phyloP scores from a whole-genome alignment of 2,113 vertebrate genomes.

The Clupea harengus region DNA sequence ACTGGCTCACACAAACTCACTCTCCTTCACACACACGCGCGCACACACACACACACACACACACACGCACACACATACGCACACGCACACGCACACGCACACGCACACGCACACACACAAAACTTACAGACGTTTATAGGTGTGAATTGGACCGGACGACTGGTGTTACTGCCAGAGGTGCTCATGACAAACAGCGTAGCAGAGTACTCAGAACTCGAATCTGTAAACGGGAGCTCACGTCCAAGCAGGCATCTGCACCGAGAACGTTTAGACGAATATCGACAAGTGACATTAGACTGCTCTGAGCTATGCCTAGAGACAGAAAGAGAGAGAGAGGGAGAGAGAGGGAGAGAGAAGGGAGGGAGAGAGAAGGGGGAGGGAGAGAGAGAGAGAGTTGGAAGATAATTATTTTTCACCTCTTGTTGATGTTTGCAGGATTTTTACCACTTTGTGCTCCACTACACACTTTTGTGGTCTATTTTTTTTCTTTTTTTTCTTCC shows the following conservation, averaged over 20 bases:
- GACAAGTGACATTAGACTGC: neutral
- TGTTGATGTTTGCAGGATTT: neutral
- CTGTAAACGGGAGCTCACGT: neutral
- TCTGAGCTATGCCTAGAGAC: slow-evolving; percentile 34
- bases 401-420: too few relatives aligned
- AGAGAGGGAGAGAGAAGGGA: neutral
- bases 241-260: neutral
- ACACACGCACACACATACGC: too few relatives aligned
- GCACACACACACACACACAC: too few relatives aligned
- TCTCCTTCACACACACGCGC: too few relatives aligned
- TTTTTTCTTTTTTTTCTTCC: too few relatives aligned
- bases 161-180: neutral
- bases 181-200: neutral
- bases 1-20: too few relatives aligned
- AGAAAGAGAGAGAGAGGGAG: neutral
- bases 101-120: too few relatives aligned
- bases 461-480: neutral
- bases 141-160: neutral
- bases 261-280: neutral
- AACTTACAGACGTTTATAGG: neutral
- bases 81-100: too few relatives aligned
- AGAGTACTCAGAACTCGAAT: neutral
- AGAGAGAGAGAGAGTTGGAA: too few relatives aligned
- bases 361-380: too few relatives aligned
- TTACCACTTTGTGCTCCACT: neutral